phyloP scores from a whole-genome alignment of 2,113 vertebrate genomes.

The Hyperopisus bebe region DNA sequence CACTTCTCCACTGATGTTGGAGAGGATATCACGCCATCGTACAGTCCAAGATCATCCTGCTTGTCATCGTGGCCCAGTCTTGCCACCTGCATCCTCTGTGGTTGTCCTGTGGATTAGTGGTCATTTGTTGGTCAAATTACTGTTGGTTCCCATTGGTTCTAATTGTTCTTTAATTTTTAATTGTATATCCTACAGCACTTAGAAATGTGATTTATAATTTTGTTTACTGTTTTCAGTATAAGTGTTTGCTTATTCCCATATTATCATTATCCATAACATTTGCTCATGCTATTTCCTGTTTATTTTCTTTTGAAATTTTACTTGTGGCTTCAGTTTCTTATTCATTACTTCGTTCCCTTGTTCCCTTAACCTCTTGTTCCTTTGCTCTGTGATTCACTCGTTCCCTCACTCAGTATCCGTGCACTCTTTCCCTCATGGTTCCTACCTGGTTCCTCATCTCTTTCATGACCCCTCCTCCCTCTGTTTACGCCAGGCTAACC shows the following conservation, averaged over 20 bases:
- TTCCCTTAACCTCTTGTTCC: not conserved
- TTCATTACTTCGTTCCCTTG: not conserved
- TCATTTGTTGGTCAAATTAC: not conserved
- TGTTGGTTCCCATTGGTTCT: not conserved
- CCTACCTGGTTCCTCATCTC: not conserved
- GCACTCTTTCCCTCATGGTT: not conserved
- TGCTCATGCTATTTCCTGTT: not conserved
- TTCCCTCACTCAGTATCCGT: not conserved
- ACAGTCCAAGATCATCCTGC: not conserved
- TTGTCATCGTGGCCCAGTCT: not conserved
- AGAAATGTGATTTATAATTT: not conserved
- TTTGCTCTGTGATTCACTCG: not conserved
- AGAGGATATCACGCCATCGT: not conserved
- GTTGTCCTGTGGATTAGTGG: not conserved
- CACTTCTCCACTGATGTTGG: not conserved
- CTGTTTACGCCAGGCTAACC: slow-evolving; percentile 28
- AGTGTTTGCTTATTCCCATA: not conserved
- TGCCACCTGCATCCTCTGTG: not conserved
- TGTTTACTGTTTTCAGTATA: not conserved
- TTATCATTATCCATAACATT: not conserved
- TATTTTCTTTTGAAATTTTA: not conserved
- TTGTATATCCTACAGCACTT: not conserved
- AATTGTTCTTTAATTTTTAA: not conserved
- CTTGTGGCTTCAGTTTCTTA: not conserved
- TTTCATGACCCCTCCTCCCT: not conserved